Evolutionary conservation across 2,888 invertebrate species (phyloP).

Genomic region (Metallyticus violacea): DNA sequence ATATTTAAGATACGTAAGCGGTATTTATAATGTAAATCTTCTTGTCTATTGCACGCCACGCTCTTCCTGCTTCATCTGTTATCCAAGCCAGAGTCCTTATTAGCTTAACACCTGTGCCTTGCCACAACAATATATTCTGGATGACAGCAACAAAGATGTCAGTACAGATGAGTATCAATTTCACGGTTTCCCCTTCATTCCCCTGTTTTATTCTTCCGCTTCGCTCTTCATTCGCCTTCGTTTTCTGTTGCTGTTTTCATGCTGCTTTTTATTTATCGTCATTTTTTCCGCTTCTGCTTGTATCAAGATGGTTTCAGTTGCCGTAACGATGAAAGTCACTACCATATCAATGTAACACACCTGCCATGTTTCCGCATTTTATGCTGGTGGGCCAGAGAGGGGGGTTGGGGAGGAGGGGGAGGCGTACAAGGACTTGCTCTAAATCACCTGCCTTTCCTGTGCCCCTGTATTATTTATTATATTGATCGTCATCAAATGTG

Average conservation of each 20-base stretch:
- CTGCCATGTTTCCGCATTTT: conserved; percentile 3
- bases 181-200: background rate
- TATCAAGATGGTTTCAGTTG: background rate
- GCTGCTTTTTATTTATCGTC: background rate
- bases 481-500: no score
- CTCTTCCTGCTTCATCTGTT: background rate
- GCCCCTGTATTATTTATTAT: background rate
- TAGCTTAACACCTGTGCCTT: background rate
- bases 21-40: background rate
- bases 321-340: no score
- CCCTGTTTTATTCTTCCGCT: no score
- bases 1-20: background rate
- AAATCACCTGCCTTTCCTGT: background rate
- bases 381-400: background rate
- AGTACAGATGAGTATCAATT: conserved; percentile 11
- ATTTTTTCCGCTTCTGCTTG: background rate
- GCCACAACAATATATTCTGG: background rate
- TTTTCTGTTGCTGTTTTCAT: background rate
- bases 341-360: background rate
- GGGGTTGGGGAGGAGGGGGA: no score
- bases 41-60: background rate
- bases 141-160: background rate
- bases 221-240: no score
- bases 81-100: background rate
- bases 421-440: no score